phyloP scores from a whole-genome alignment of 2,888 invertebrate genomes.

The Dolichopus griseipennis region DNA sequence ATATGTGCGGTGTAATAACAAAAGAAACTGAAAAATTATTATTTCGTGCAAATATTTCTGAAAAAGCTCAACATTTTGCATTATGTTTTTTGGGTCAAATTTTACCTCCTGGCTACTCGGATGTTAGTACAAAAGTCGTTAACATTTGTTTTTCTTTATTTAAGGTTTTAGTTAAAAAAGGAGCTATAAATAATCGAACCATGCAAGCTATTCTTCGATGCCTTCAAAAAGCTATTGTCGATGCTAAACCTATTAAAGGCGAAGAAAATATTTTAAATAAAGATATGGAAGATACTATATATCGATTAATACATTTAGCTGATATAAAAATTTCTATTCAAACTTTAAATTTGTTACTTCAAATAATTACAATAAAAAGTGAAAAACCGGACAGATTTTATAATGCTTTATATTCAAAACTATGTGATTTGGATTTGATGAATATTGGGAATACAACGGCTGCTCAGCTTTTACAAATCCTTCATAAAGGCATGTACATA shows the following conservation, averaged over 20 bases:
- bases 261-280: slow-evolving; percentile 35
- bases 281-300: slow-evolving; percentile 57
- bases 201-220: slow-evolving; percentile 76
- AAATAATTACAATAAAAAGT: slow-evolving; percentile 33
- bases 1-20: slow-evolving; percentile 83
- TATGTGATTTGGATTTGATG: slow-evolving; percentile 65
- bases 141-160: slow-evolving; percentile 93
- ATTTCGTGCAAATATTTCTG: slow-evolving; percentile 77
- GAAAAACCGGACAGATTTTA: slow-evolving; percentile 55
- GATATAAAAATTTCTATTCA: slow-evolving; percentile 60
- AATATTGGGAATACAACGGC: slow-evolving; percentile 50
- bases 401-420: slow-evolving; percentile 77
- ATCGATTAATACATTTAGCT: slow-evolving; percentile 70
- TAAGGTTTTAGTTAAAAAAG: slow-evolving; percentile 75
- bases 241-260: slow-evolving; percentile 34
- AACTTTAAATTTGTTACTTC: slow-evolving; percentile 39
- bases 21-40: slow-evolving; percentile 83
- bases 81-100: slow-evolving; percentile 87
- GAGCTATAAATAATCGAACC: slow-evolving; percentile 73
- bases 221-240: slow-evolving; percentile 60
- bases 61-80: slow-evolving; percentile 84
- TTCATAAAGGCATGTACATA: slow-evolving; percentile 74
- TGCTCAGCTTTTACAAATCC: slow-evolving; percentile 74
- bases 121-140: slow-evolving; percentile 76
- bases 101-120: slow-evolving; percentile 58